phyloP scores from a whole-genome alignment of 2,797 vertebrate genomes.

The Hephaestus fuliginosus region DNA sequence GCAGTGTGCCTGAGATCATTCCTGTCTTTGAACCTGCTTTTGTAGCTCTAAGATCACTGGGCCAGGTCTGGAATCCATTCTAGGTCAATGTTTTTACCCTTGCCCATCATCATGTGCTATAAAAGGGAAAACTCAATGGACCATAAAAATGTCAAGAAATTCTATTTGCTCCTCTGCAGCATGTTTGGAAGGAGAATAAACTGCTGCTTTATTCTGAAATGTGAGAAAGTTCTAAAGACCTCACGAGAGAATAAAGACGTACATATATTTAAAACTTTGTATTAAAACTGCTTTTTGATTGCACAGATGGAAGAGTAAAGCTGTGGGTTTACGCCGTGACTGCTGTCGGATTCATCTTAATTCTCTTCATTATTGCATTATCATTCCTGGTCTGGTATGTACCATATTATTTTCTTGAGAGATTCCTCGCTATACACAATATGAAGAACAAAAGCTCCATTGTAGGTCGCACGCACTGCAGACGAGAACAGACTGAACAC shows the following conservation, averaged over 20 bases:
- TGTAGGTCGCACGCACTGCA: slow-evolving; percentile 16
- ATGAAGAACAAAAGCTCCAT: slow-evolving; percentile 31
- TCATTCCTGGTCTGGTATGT: slow-evolving; percentile 97
- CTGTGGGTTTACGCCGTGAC: slow-evolving; percentile 97
- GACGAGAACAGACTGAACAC: slow-evolving; percentile 26
- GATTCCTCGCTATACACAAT: slow-evolving; percentile 5
- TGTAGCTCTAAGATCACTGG: slow-evolving; percentile 48
- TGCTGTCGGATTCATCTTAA: slow-evolving; percentile 92
- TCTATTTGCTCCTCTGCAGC: slow-evolving; percentile 5
- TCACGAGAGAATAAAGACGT: slow-evolving; percentile 12
- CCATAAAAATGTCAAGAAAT: slow-evolving; percentile 29
- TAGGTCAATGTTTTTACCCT: slow-evolving; percentile 41
- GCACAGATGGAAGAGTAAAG: slow-evolving; percentile 95
- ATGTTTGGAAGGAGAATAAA: slow-evolving; percentile 20
- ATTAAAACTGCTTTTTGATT: slow-evolving; percentile 73
- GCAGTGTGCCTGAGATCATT: slow-evolving; percentile 17
- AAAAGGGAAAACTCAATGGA: background rate
- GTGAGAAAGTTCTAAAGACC: background rate
- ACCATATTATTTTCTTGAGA: slow-evolving; percentile 36
- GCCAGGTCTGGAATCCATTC: slow-evolving; percentile 19
- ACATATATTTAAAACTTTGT: slow-evolving; percentile 17
- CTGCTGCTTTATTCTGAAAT: slow-evolving; percentile 10
- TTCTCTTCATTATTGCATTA: slow-evolving; percentile 92
- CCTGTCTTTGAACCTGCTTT: slow-evolving; percentile 52
- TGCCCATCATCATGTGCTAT: slow-evolving; percentile 23